Base-by-base conservation (phyloP, 2,888 invertebrate genomes). In the Sarcophaga caerulescens region DNA sequence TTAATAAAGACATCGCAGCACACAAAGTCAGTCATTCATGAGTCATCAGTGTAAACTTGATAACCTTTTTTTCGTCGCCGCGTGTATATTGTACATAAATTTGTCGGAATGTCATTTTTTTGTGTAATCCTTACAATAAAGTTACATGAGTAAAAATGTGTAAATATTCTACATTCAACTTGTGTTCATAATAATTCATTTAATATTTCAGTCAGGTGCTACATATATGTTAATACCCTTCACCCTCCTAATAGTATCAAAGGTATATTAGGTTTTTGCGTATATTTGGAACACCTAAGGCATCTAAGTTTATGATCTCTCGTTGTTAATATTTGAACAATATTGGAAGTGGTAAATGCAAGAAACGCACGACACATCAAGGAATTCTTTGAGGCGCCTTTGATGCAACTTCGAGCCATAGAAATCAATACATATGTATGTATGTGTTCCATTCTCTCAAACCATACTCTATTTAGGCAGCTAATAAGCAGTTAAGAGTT, bases 181-280 rank as follows among this genome's bases (percentile, higher is more conserved):
- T 73, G 60, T 19, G 66, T 45, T 80, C 35, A 52, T 17, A 52
- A 52, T 52, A 60, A 60, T 80, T 80, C 73, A 80, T 66, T 45
- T 25, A 66, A 60, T 66, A n/a, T 19, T 78, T 62, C 19, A 62
- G 21, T n/a, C 70, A 62, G 35, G 47, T 21, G 71, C n/a, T 65
- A 44, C 3, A 25, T 23, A 35, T 10, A 35, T 35, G 35, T 35
- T 35, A 35, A 35, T 35, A 35, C 35, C 21, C 11, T 45, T 68
- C 14, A 19, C 68, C 8, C 68, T 47, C 3, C 8, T 8, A 10
- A 10, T 35, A 2, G 35, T 8, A 35, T 35, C 10, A 10, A 35
- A 35, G 10, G 8, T 35, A 35, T 35, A 10, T 35, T 35, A 35
- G 1, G 3, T 35, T 35, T 35, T 8, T 8, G 2, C 0, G 10